Conservation (phyloP, 2,797 vertebrate genomes). For the Buphagus erythrorhynchus region DNA sequence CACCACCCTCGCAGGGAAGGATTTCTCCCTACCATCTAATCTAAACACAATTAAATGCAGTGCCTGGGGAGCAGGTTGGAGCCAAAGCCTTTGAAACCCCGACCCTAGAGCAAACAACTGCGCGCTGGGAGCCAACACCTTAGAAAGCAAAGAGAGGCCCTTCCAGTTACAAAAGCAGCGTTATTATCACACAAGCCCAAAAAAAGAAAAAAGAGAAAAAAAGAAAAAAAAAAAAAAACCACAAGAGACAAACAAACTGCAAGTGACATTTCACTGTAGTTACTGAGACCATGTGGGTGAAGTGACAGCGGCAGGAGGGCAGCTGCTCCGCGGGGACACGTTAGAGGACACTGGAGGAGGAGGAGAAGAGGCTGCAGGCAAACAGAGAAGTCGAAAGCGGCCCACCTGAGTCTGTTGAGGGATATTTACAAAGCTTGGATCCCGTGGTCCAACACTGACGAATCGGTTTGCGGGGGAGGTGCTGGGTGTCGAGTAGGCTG, state of each 20-base stretch:
- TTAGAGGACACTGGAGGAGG: constrained; percentile 62
- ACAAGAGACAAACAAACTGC: constrained; percentile 65
- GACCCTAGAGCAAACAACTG: not conserved
- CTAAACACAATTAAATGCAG: not conserved
- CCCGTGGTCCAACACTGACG: constrained; percentile 98
- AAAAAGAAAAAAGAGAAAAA: not conserved
- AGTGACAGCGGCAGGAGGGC: constrained; percentile 63
- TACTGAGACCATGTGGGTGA: constrained; percentile 72
- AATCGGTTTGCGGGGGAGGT: constrained; percentile 98
- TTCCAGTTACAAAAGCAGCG: constrained; percentile 24
- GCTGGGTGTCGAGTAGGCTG: constrained; percentile 98
- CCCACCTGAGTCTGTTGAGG: constrained; percentile 99
- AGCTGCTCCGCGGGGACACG: constrained; percentile 65
- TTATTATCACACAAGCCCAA: constrained; percentile 26
- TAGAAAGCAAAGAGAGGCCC: constrained; percentile 12
- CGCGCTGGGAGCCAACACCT: not conserved
- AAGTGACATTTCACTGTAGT: constrained; percentile 63
- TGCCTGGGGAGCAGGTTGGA: not conserved
- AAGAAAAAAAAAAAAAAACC: not conserved
- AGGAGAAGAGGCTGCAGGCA: constrained; percentile 74
- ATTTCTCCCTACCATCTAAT: not conserved
- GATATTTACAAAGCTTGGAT: constrained; percentile 99
- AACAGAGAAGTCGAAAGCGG: constrained; percentile 82
- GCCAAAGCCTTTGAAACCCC: not conserved
- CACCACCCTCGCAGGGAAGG: not conserved